phyloP scores from a whole-genome alignment of 2,797 vertebrate genomes.

The Prionace glauca region DNA sequence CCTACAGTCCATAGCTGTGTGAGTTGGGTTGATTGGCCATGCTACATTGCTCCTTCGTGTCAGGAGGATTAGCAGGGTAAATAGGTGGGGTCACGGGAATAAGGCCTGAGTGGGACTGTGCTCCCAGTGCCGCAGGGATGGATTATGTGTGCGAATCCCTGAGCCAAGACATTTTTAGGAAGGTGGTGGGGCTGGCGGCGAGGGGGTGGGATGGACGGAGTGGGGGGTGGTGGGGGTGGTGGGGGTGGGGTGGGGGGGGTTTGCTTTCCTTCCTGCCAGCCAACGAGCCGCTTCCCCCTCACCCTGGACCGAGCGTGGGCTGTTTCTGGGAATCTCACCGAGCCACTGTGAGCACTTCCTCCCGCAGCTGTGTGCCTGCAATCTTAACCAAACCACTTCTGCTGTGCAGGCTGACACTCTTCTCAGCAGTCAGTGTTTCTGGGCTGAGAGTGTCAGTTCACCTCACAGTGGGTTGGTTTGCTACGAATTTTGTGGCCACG shows the following conservation, averaged over 20 bases:
- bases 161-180: background rate
- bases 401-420: background rate
- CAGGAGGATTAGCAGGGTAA: no score
- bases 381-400: background rate
- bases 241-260: no score
- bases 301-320: background rate
- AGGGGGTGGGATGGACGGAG: no score
- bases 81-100: no score
- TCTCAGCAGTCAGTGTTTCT: background rate
- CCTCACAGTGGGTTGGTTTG: no score
- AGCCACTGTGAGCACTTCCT: background rate
- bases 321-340: constrained; percentile 12
- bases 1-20: no score
- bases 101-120: no score
- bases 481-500: background rate
- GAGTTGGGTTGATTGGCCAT: no score
- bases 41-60: no score
- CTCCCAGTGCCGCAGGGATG: background rate
- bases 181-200: no score
- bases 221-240: no score
- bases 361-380: background rate
- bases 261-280: no score
- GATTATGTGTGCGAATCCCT: background rate
- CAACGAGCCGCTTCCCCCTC: background rate
- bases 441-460: background rate